phyloP scores from a whole-genome alignment of 2,113 vertebrate genomes.

The Ivindomyrus marchei region DNA sequence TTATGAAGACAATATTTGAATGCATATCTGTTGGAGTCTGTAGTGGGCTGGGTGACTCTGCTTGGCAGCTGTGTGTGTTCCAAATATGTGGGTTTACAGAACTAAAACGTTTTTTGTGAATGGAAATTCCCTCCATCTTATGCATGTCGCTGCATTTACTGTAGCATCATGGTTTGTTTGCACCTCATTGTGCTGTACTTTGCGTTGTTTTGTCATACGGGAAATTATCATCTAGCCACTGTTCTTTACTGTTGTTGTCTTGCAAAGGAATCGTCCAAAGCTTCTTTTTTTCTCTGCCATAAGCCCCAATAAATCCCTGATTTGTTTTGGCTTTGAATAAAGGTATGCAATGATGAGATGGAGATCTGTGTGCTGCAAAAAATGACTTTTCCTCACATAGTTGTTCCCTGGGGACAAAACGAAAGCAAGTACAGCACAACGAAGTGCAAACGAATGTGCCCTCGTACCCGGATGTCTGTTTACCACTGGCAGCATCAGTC shows the following conservation, averaged over 20 bases:
- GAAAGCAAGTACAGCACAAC: not conserved
- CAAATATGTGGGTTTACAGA: not conserved
- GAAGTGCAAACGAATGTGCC: not conserved
- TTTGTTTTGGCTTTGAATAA: not conserved
- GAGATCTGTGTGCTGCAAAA: not conserved
- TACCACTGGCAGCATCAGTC: not conserved
- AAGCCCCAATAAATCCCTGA: not conserved
- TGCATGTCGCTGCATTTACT: not conserved
- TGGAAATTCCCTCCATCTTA: not conserved
- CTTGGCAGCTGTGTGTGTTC: not conserved
- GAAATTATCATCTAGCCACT: not conserved
- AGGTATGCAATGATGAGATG: not conserved
- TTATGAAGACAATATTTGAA: not conserved
- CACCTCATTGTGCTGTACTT: not conserved
- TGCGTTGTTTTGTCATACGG: not conserved
- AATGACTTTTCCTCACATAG: not conserved
- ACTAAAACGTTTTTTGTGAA: not conserved
- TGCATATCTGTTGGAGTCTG: not conserved
- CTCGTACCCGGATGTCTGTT: not conserved
- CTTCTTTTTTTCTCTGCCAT: not conserved
- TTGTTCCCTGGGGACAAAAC: not conserved
- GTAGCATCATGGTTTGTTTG: not conserved
- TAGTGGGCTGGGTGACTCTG: not conserved
- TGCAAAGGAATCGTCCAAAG: not conserved
- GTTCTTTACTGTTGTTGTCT: not conserved